Evolutionary conservation across 2,888 invertebrate genomes (phyloP), one percentile per base, ranked within the genome.

Genomic region (Drosophila colorata): DNA sequence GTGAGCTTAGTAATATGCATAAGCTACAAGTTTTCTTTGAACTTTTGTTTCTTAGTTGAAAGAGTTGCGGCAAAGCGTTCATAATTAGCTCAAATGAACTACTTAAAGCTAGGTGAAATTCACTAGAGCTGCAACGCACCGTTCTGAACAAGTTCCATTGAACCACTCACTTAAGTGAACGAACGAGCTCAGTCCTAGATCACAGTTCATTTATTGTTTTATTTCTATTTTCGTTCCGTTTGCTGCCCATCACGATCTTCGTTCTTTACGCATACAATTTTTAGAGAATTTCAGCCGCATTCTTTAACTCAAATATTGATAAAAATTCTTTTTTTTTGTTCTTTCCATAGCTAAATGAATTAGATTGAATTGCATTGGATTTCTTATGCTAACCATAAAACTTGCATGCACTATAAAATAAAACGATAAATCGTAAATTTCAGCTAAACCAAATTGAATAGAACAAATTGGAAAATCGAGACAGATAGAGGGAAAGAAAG

Each of bases 371-470:
- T 51, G 35, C 5, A 35, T 5, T n/a, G 11, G 5, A 33, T 25
- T 48, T 48, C 48, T 31, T 57, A 18, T 38, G 56, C 28, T 48
- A 41, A 49, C 31, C 18, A 14, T 28, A 25, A 35, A 25, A 20
- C 25, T 37, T 52, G 18, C 40, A 16, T n/a, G 16, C 18, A 14
- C 38, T n/a, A 59, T 49, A 38, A 66, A 74, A 53, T 66, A 53
- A 46, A 72, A 68, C 35, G 59, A 51, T 40, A 35, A 51, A 49
- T 11, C 35, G 77, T 66, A 76, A 69, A 76, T 69, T 48, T 35
- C 23, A 14, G 38, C 40, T 40, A 49, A 31, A 5, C 14, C 35
- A 69, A 59, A 59, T 58, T 47, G 67, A 69, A 69, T 64, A 31
- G 47, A 64, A 76, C 47, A 38, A 61, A 52, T 59, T 51, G 18